Percentiles rank a stretch among this genome's conserved stretches.
Conservation (phyloP, 2,113 vertebrate species). For the Colossoma macropomum region DNA sequence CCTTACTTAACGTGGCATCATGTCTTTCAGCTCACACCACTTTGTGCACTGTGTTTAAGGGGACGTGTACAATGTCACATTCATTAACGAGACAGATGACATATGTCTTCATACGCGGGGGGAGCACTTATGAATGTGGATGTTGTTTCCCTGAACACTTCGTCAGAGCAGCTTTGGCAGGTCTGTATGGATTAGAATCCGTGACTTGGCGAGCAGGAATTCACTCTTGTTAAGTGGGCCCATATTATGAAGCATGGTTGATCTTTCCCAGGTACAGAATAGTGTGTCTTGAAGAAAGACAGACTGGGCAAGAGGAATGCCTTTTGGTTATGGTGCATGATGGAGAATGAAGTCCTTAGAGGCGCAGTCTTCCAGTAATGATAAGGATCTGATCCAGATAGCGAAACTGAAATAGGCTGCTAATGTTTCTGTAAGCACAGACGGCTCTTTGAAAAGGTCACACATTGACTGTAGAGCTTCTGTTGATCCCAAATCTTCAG, state of each 20-base stretch:
- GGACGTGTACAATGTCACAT: constrained; percentile 38
- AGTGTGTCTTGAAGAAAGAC: constrained; percentile 31
- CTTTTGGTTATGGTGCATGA: constrained; percentile 17
- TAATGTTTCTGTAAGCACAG: background rate
- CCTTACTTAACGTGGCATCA: constrained; percentile 29
- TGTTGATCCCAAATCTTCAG: background rate
- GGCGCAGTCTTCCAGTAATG: constrained; percentile 28
- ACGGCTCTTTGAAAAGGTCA: background rate
- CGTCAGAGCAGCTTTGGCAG: constrained; percentile 17
- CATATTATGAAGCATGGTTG: constrained; percentile 38
- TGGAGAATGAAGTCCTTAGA: constrained; percentile 2
- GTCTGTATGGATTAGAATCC: constrained; percentile 34
- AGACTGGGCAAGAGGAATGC: constrained; percentile 10
- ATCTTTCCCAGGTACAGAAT: constrained; percentile 41
- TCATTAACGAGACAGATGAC: constrained; percentile 35
- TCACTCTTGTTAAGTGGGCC: constrained; percentile 31
- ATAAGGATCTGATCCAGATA: constrained; percentile 33
- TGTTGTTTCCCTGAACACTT: constrained; percentile 40
- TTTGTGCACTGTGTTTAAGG: constrained; percentile 43
- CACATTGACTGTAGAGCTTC: background rate
- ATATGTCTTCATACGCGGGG: constrained; percentile 38
- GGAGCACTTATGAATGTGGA: constrained; percentile 39
- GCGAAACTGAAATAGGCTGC: constrained; percentile 7
- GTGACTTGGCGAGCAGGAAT: constrained; percentile 43
- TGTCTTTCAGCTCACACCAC: constrained; percentile 38